Evolutionary conservation across 2,888 invertebrate genomes (phyloP).

Genomic region (Leucophenga maculata): DNA sequence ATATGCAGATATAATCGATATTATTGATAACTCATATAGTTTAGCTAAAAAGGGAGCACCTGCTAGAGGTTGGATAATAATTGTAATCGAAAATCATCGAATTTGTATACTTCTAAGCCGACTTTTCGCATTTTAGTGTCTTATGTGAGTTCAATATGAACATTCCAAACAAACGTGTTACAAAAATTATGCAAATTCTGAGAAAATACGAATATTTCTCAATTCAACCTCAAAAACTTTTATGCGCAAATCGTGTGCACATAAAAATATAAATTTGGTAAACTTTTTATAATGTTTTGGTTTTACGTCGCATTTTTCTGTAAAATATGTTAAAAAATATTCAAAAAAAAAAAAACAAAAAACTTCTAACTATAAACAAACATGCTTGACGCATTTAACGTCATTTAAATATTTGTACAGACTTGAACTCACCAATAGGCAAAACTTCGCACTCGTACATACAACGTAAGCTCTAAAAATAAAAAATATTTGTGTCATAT

Average conservation of each 20-base stretch:
- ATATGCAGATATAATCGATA: no score
- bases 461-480: not conserved
- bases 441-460: not conserved
- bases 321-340: not conserved
- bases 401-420: not conserved
- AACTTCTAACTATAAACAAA: not conserved
- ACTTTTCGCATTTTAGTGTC: no score
- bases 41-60: no score
- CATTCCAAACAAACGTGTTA: no score
- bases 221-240: not conserved
- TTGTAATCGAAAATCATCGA: no score
- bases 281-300: not conserved
- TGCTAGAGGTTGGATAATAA: no score
- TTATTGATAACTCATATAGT: no score
- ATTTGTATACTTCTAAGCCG: no score
- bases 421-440: not conserved
- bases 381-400: not conserved
- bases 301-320: not conserved
- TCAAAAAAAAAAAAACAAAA: not conserved
- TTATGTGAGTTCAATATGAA: no score
- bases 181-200: not conserved
- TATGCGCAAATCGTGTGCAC: constrained; percentile 8
- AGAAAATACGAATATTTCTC: no score
- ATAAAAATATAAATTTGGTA: not conserved
- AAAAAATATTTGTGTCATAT: constrained; percentile 7